Base-by-base conservation (phyloP, 2,888 invertebrate genomes). In the Malthinus flaveolus region DNA sequence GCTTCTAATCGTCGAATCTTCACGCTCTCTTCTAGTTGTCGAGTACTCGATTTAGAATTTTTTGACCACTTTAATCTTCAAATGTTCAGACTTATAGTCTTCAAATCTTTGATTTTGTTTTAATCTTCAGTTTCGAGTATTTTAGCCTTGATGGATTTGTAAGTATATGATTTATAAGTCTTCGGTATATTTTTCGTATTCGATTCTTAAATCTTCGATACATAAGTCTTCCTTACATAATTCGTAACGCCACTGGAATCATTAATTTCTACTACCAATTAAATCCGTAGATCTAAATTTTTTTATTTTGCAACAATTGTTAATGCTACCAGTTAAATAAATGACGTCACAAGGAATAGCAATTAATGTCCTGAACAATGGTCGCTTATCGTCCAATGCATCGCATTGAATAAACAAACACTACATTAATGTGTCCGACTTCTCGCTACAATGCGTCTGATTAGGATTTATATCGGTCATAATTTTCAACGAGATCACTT, bases 391-490 rank as follows among this genome's bases (percentile, higher is more conserved):
- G 70, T 49, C 54, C 63, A 62, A 58, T 65, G 64, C 63, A 71
- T 72, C 71, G 67, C 67, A 65, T 66, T 69, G 68, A 71, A 72
- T 72, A 72, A 72, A 72, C 72, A 72, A 72, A 71, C 70, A 68
- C 68, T 64, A 63, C 68, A 68, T 68, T 66, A 70, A 69, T 66
- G 67, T 63, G 66, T 62, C 63, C 59, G 66, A 65, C 61, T 65
- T 63, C 66, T 65, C 65, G 66, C 65, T 64, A 71, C 68, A 70
- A 71, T 69, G 68, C 68, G 69, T 68, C 70, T 73, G 73, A 73
- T 73, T 73, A 68, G 71, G 68, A 75, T 74, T 75, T 75, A 75
- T 73, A 67, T 67, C 68, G 69, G 23, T 73, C 72, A 73, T 75
- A 75, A 75, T 71, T 73, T 71, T 70, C 68, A 73, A 75, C 73